Evolutionary conservation across 2,888 invertebrate species (phyloP), one percentile per base, ranked within the genome.

Genomic region (Drosophila paramelanica): DNA sequence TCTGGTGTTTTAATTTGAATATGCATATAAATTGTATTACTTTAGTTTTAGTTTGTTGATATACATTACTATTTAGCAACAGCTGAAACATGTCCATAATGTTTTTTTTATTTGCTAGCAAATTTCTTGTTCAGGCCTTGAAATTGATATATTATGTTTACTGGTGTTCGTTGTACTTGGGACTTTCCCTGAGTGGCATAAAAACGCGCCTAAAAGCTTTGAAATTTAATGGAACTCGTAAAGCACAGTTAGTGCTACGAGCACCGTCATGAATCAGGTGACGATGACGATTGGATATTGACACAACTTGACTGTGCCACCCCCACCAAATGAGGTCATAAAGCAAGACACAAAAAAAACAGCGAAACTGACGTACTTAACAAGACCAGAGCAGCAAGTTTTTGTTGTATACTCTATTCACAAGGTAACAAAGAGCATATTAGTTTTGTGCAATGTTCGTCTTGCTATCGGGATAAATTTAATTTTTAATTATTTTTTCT

Each of bases 291-390:
- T 79, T 60, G 42, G 42, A 52, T 69, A 72, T 88, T 88, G 83
- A 85, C 88, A 73, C 60, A 70, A 77, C 47, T 62, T 53, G 20
- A 11, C 57, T 50, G 60, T 27, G 85, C 88, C 82, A 73, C 82
- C 85, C 79, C 76, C 82, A 72, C 64, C 62, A 55, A 88, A 83
- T 83, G 80, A 85, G 82, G 71, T 88, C 83, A 88, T 83, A 70
- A 70, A 61, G 43, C 46, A 33, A 25, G 4, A 17, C 25, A 33
- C 7, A 45, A 64, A 33, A 20, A 33, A 8, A 45, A 38, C 45
- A 17, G 53, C 31, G 20, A 47, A 65, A 65, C 60, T 83, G 81
- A 80, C 83, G 83, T 74, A 60, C 38, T 66, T 61, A 66, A 66
- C 65, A 71, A 56, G 47, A 64, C 47, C 53, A 36, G 23, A 62